phyloP scores from a whole-genome alignment of 2,113 vertebrate genomes.

The Scomber scombrus region DNA sequence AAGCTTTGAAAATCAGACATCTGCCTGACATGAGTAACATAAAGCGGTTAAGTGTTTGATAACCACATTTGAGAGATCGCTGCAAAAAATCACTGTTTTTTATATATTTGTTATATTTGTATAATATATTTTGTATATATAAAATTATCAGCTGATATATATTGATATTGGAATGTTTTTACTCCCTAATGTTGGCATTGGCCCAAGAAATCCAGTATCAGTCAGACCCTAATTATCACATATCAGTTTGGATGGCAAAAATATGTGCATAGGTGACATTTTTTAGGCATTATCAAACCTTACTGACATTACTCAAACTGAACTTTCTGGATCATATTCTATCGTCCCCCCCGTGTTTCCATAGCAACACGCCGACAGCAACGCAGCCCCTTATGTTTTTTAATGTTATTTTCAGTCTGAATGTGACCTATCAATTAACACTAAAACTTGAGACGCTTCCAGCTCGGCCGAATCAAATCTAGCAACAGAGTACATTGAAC shows the following conservation, averaged over 20 bases:
- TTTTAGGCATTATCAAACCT: not conserved
- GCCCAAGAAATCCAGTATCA: too few relatives aligned
- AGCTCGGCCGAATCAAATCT: slow-evolving; percentile 7
- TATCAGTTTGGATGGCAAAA: slow-evolving; percentile 4
- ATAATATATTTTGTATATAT: too few relatives aligned
- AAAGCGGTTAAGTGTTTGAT: not conserved
- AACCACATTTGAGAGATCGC: too few relatives aligned
- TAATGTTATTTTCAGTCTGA: not conserved
- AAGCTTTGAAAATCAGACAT: slow-evolving; percentile 30
- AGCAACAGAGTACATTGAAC: not conserved
- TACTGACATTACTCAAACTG: not conserved
- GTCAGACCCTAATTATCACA: not conserved
- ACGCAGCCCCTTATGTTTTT: not conserved
- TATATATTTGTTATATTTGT: too few relatives aligned
- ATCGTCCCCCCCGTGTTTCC: not conserved
- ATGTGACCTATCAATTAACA: not conserved
- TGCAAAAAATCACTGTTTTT: too few relatives aligned
- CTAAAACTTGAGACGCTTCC: not conserved
- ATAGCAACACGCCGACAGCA: not conserved
- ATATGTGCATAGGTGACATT: not conserved
- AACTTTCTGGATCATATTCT: not conserved
- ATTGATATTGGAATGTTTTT: too few relatives aligned
- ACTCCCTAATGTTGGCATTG: too few relatives aligned
- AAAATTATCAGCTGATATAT: too few relatives aligned
- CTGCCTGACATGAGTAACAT: not conserved